phyloP scores from a whole-genome alignment of 2,888 invertebrate species.

The Cephus nigrinus region DNA sequence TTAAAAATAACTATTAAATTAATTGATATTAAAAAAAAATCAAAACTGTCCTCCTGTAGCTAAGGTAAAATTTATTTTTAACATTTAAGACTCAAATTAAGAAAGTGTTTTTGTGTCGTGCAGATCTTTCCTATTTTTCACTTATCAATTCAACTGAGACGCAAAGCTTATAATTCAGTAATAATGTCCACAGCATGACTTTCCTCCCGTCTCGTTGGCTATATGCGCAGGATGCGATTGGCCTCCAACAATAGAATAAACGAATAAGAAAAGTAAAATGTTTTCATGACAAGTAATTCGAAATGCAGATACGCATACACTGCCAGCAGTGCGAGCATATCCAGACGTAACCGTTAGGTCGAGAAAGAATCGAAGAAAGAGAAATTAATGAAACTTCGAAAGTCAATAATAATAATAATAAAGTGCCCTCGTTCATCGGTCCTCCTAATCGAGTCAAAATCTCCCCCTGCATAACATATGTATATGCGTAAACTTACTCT shows the following conservation, averaged over 20 bases:
- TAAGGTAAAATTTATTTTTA: not conserved
- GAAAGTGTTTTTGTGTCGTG: not conserved
- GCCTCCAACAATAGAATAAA: not conserved
- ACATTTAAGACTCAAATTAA: not conserved
- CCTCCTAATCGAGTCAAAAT: not conserved
- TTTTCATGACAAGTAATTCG: not conserved
- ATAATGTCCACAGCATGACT: not conserved
- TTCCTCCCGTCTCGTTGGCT: not conserved
- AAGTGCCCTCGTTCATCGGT: conserved; percentile 1
- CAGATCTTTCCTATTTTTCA: not conserved
- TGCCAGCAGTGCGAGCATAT: conserved; percentile 56
- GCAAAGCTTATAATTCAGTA: not conserved
- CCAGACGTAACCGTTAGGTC: not conserved
- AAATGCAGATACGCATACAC: conserved; percentile 38
- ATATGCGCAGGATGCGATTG: not conserved
- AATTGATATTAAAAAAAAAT: not conserved
- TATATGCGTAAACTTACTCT: not conserved
- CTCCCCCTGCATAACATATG: not conserved
- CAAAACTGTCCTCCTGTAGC: not conserved
- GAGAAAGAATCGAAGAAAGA: not conserved
- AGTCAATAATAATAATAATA: conserved; percentile 11
- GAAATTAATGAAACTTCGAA: not conserved
- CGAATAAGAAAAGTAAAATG: not conserved
- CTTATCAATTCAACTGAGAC: not conserved
- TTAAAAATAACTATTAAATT: not conserved